Evolutionary conservation across 2,113 vertebrate genomes (phyloP).

Genomic region (Lepus americanus): DNA sequence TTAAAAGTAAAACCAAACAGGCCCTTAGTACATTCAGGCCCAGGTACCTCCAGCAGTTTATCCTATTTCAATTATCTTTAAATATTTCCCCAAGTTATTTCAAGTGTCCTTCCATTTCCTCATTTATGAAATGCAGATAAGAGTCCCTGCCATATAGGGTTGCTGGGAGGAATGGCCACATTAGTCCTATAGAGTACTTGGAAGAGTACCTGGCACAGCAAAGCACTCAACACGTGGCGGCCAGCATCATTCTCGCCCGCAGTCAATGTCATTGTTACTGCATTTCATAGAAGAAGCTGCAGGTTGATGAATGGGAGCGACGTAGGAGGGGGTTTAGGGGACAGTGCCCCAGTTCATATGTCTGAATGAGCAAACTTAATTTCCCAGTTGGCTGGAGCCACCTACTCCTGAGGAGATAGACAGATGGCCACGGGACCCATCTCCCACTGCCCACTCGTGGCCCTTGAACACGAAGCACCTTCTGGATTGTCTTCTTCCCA

Average conservation of each 20-base stretch:
- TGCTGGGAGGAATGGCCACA: not conserved
- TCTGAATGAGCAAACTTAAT: not conserved
- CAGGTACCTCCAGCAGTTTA: not conserved
- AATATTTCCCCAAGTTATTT: constrained; percentile 20
- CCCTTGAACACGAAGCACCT: not conserved
- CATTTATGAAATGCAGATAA: not conserved
- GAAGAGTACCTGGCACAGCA: not conserved
- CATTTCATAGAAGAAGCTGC: not conserved
- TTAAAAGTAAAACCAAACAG: not conserved
- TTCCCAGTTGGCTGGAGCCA: not conserved
- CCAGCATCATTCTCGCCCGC: fast-evolving
- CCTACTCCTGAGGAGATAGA: not conserved
- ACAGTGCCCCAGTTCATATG: not conserved
- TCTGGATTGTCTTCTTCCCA: not conserved
- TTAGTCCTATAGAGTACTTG: not conserved
- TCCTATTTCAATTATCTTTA: not conserved
- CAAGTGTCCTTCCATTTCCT: not conserved
- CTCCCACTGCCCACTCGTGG: not conserved
- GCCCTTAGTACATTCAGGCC: not conserved
- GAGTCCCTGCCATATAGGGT: not conserved
- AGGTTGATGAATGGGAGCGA: not conserved
- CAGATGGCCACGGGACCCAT: not conserved
- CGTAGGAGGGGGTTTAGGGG: not conserved
- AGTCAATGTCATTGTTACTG: fast-evolving
- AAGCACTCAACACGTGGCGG: too few relatives aligned